Conservation (phyloP, 2,888 invertebrate genomes). For the Drosophila formosana region DNA sequence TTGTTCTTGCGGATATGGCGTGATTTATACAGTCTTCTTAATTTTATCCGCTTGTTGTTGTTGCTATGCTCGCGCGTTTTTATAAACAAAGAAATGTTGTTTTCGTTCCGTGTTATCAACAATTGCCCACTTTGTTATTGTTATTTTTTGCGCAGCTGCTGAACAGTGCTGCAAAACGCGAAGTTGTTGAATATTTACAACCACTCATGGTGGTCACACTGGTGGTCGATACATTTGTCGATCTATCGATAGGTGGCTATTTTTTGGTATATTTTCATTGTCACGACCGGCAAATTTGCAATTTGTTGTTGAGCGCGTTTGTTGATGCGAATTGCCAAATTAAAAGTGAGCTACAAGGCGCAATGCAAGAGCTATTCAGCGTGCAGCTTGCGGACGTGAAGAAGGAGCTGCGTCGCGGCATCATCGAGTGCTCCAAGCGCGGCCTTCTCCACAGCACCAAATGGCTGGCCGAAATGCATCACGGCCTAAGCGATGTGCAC, state of each 20-base stretch:
- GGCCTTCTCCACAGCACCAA: conserved; percentile 93
- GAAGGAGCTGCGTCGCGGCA: conserved; percentile 88
- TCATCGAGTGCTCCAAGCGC: conserved; percentile 91
- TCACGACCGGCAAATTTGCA: conserved; percentile 53
- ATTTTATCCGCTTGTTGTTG: conserved; percentile 14
- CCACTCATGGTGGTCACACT: conserved; percentile 3
- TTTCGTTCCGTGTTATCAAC: conserved; percentile 37
- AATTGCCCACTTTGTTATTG: conserved; percentile 37
- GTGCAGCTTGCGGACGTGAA: conserved; percentile 88
- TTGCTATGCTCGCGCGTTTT: conserved; percentile 19
- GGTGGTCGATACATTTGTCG: neutral
- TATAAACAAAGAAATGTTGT: conserved; percentile 49
- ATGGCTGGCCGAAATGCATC: conserved; percentile 95
- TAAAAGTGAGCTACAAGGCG: neutral
- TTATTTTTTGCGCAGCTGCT: conserved; percentile 37
- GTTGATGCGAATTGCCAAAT: conserved; percentile 13
- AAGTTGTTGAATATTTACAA: neutral
- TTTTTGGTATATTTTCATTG: conserved; percentile 6
- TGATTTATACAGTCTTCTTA: conserved; percentile 5
- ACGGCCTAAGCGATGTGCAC: conserved; percentile 89
- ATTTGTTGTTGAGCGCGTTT: conserved; percentile 54
- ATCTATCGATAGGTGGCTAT: conserved; percentile 16
- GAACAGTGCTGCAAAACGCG: conserved; percentile 16
- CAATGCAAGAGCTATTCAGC: conserved; percentile 80
- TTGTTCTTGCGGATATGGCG: conserved; percentile 26